Percentiles rank a stretch among this genome's conserved stretches.
These are phyloP conservation scores for Arctopsyche grandis DNA, from an alignment of 1,140 invertebrate genomes.

Conservation along the genomic window DNA sequence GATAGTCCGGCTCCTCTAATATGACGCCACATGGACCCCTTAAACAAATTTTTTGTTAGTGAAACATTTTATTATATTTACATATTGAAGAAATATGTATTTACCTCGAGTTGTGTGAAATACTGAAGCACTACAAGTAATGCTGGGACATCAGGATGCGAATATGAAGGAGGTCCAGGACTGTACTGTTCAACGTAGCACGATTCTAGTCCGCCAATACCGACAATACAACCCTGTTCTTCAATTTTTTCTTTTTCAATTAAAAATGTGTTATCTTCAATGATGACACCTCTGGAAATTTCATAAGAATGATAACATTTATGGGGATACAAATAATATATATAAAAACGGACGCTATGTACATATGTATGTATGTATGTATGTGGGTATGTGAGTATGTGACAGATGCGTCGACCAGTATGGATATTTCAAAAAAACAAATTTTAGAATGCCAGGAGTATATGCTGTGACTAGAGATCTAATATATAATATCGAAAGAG, in stretches of 20 bases:
- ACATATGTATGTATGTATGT: no score
- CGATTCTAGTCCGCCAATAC: conserved; percentile 86
- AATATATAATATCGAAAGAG: no score
- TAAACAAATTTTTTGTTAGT: not conserved
- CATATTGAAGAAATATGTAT: no score
- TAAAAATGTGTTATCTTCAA: conserved; percentile 6
- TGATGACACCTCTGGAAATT: conserved; percentile 9
- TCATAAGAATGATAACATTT: no score
- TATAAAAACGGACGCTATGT: no score
- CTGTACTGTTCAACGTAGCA: conserved; percentile 77
- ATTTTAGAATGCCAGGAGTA: no score
- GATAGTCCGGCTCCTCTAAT: conserved; percentile 87
- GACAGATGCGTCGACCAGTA: no score
- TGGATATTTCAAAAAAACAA: no score
- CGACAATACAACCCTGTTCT: conserved; percentile 71
- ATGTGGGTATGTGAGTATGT: no score
- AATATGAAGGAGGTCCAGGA: conserved; percentile 72
- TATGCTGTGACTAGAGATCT: no score
- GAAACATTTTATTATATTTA: not conserved
- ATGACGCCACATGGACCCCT: conserved; percentile 89
- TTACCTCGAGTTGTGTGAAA: conserved; percentile 84
- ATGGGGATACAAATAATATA: no score
- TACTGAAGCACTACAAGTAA: conserved; percentile 86
- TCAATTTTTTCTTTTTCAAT: not conserved
- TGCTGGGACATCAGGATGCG: conserved; percentile 75